Conservation (phyloP, 2,888 invertebrate species). For the Catocala nupta region DNA sequence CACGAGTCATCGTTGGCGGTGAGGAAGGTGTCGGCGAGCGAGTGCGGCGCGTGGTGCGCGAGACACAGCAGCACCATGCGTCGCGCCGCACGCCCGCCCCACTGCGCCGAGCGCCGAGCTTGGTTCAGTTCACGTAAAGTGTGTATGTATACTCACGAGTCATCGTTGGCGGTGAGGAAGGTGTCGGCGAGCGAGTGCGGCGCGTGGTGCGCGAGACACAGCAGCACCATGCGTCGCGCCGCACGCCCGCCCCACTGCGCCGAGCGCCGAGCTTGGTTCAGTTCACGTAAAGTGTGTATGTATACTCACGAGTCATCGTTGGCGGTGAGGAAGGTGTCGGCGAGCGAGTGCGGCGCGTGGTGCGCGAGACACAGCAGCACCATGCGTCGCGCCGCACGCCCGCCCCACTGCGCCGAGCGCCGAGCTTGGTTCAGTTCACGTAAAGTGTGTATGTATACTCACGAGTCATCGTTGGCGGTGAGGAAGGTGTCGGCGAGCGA, state of each 20-base stretch:
- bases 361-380: conserved; percentile 85
- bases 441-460: conserved; percentile 66
- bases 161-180: conserved; percentile 43
- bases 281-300: conserved; percentile 86
- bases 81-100: conserved; percentile 92
- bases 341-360: conserved; percentile 54
- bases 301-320: conserved; percentile 60
- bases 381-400: conserved; percentile 94
- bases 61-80: conserved; percentile 91
- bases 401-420: conserved; percentile 89
- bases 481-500: conserved; percentile 36
- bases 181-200: conserved; percentile 44
- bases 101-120: conserved; percentile 82
- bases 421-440: conserved; percentile 85
- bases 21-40: conserved; percentile 35
- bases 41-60: conserved; percentile 63
- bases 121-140: conserved; percentile 87
- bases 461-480: conserved; percentile 58
- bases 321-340: conserved; percentile 30
- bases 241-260: conserved; percentile 92
- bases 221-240: conserved; percentile 93
- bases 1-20: conserved; percentile 58
- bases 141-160: conserved; percentile 54
- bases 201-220: conserved; percentile 73
- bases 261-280: conserved; percentile 66